phyloP scores from a whole-genome alignment of 2,113 vertebrate genomes.

The Nesoenas mayeri region DNA sequence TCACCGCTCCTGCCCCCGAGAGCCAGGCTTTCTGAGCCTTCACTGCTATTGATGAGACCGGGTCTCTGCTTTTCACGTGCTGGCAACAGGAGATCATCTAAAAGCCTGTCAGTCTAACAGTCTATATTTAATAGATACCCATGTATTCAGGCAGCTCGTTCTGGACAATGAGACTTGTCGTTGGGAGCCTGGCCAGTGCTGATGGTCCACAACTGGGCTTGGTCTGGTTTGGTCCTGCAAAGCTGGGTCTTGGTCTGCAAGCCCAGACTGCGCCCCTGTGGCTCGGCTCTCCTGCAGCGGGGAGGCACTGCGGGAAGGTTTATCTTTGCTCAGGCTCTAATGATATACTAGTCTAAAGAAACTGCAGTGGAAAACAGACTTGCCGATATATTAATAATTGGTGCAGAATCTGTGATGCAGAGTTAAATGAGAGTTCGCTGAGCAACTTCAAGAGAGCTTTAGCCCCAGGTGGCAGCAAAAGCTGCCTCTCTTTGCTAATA shows the following conservation, averaged over 20 bases:
- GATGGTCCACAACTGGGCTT: accelerated
- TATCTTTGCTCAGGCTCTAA: background rate
- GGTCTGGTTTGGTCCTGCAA: background rate
- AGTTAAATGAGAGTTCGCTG: background rate
- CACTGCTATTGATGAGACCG: background rate
- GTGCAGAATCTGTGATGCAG: background rate
- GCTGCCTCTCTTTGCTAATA: background rate
- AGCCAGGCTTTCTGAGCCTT: background rate
- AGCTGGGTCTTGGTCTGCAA: background rate
- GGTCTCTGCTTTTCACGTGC: background rate
- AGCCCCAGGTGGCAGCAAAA: background rate
- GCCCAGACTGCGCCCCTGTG: background rate
- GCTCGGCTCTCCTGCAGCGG: background rate
- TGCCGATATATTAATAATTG: background rate
- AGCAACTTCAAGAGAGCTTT: background rate
- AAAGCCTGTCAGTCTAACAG: background rate
- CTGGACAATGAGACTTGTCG: accelerated
- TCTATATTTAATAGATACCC: background rate
- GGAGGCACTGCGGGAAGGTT: background rate
- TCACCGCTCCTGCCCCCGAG: background rate
- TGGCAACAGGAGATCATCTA: background rate
- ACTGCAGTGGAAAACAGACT: background rate
- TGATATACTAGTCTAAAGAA: background rate
- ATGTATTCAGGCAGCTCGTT: background rate
- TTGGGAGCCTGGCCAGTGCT: background rate